Conservation (phyloP, 2,888 invertebrate genomes). For the Automeris io region DNA sequence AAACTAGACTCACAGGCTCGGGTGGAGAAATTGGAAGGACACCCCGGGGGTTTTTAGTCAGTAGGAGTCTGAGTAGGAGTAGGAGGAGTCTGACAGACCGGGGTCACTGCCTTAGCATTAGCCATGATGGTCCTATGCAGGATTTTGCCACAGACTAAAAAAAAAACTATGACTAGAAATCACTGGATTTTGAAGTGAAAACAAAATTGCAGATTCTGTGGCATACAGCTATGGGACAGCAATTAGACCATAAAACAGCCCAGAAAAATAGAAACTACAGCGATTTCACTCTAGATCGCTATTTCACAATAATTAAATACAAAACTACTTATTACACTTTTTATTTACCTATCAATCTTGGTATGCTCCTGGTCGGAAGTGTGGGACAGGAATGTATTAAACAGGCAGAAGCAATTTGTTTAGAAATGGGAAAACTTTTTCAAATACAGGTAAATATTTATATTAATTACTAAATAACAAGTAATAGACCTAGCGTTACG, state of each 20-base stretch:
- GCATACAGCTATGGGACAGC: conserved; percentile 86
- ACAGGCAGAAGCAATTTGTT: conserved; percentile 84
- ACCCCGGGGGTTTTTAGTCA: too few relatives aligned
- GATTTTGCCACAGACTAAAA: too few relatives aligned
- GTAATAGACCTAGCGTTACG: too few relatives aligned
- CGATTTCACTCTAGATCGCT: conserved; percentile 86
- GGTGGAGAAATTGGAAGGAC: too few relatives aligned
- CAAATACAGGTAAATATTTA: conserved; percentile 88
- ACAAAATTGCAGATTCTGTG: conserved; percentile 53
- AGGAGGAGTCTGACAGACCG: too few relatives aligned
- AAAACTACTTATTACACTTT: conserved; percentile 94
- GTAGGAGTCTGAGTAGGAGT: too few relatives aligned
- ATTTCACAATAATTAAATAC: conserved; percentile 87
- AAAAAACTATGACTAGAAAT: too few relatives aligned
- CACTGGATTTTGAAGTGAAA: too few relatives aligned
- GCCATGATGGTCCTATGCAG: too few relatives aligned
- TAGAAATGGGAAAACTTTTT: conserved; percentile 93
- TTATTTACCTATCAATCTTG: conserved; percentile 88
- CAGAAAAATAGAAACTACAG: conserved; percentile 35
- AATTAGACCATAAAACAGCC: conserved; percentile 83
- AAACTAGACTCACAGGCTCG: too few relatives aligned
- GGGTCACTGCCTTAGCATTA: too few relatives aligned
- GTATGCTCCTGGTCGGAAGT: conserved; percentile 85
- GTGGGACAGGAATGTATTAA: conserved; percentile 81
- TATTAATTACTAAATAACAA: conserved; percentile 35